Evolutionary conservation across 2,888 invertebrate species (phyloP), one percentile per base, ranked within the genome.

Genomic region (Nesidiocoris tenuis): DNA sequence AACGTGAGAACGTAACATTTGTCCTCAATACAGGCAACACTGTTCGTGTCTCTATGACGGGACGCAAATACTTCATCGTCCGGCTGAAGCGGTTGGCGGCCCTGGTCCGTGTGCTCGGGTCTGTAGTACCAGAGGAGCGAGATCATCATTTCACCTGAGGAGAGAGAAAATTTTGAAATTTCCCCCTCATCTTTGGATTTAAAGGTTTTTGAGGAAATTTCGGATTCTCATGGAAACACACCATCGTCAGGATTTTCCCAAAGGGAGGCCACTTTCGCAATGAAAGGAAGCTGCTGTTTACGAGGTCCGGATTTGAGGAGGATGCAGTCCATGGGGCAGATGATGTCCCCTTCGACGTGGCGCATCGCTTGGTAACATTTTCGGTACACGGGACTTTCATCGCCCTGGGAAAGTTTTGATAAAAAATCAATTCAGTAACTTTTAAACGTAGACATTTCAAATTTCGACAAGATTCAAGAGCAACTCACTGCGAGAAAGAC

Each of bases 91-190:
- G 90, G 87, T 82, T 90, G 88, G 25, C 94, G 88, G 22, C 96
- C 96, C 82, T 90, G 91, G 82, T 96, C 96, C 17, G 96, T 96
- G 85, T 98, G 97, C 85, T 98, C 98, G 0, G 97, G 97, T 81
- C 97, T 90, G 86, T 98, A 98, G 87, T 96, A 98, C 98, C 98
- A 98, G 80, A 97, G 87, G 77, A 98, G 86, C 1, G 95, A 95
- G 86, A 97, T 93, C 95, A 96, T 96, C 95, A 97, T 96, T 86
- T 97, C 96, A 77, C 94, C 96, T 95, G 84, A n/a, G n/a, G n/a
- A n/a, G n/a, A n/a, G n/a, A n/a, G n/a, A n/a, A n/a, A n/a, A n/a
- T n/a, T 0, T 12, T 9, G 12, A 55, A 55, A 9, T 12, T n/a
- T n/a, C n/a, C n/a, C n/a, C n/a, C n/a, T n/a, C n/a, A n/a, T n/a